Evolutionary conservation across 2,797 vertebrate species (phyloP).

Genomic region (Rhabdophis nuchalis): DNA sequence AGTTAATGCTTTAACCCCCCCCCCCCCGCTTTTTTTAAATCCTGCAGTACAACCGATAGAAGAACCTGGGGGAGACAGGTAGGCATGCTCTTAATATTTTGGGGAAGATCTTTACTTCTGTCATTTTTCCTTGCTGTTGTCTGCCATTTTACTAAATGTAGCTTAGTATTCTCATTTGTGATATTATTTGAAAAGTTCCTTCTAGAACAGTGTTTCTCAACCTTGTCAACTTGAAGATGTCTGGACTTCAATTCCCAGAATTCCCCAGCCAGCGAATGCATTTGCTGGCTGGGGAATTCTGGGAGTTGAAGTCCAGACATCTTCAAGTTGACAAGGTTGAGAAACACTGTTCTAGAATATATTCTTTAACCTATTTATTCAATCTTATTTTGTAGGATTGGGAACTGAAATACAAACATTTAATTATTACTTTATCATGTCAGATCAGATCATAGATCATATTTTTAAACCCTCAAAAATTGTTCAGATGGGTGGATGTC

Average conservation of each 20-base stretch:
- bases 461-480: neutral
- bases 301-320: too few species aligned
- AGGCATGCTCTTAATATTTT: slow-evolving; percentile 24
- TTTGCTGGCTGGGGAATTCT: too few species aligned
- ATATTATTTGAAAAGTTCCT: neutral
- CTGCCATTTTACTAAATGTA: neutral
- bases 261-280: too few species aligned
- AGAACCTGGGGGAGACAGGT: slow-evolving; percentile 79
- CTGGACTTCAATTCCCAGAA: too few species aligned
- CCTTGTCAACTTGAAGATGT: too few species aligned
- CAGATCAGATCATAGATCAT: neutral
- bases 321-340: too few species aligned
- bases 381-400: neutral
- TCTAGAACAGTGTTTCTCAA: too few species aligned
- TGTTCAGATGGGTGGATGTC: neutral
- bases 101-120: neutral
- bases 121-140: neutral
- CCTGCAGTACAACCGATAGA: slow-evolving; percentile 77
- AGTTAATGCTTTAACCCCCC: slow-evolving; percentile 33
- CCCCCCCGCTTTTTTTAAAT: neutral
- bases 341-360: too few species aligned
- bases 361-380: neutral
- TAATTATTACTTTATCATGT: neutral
- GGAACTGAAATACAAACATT: neutral
- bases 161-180: neutral